Percentiles rank a stretch among this genome's conserved stretches.
These are phyloP conservation scores for Hystrix brachyura DNA, from an alignment of 2,113 vertebrate species.

Conservation along the genomic window DNA sequence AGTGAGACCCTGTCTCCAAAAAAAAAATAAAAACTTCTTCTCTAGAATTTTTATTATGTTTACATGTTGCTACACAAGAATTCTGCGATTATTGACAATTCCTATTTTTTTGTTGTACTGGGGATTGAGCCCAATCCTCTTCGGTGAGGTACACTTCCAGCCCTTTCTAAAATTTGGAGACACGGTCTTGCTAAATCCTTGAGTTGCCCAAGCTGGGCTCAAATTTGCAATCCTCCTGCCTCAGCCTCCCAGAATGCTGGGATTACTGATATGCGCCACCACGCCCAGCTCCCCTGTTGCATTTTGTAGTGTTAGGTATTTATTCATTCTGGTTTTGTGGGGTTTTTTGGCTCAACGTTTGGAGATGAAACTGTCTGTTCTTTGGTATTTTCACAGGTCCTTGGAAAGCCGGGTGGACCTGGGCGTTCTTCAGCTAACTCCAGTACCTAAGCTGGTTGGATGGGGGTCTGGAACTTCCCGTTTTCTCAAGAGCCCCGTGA, in stretches of 20 bases:
- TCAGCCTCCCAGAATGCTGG: background rate
- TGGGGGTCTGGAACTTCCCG: background rate
- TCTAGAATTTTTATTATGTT: background rate
- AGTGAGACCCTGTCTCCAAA: too few species aligned
- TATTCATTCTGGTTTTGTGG: background rate
- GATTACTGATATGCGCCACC: background rate
- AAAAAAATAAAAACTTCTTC: background rate
- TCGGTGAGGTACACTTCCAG: background rate
- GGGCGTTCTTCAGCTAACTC: background rate
- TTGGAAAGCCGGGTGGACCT: background rate
- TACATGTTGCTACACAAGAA: background rate
- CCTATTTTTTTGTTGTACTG: background rate
- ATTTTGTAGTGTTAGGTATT: background rate
- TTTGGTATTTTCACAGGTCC: background rate
- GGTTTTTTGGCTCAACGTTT: background rate
- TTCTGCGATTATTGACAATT: background rate
- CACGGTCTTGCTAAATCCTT: background rate
- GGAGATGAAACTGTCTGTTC: background rate
- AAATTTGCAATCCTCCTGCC: background rate
- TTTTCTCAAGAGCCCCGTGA: background rate
- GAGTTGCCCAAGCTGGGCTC: background rate
- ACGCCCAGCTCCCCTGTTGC: background rate
- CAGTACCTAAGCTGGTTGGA: background rate
- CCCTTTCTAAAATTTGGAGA: background rate
- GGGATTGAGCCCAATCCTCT: background rate